A percentile compares a stretch with the other conserved stretches of the same genome.
Evolutionary conservation across 64 coral and sea anemone species (phyloP).

Genomic region (Acropora yongei): DNA sequence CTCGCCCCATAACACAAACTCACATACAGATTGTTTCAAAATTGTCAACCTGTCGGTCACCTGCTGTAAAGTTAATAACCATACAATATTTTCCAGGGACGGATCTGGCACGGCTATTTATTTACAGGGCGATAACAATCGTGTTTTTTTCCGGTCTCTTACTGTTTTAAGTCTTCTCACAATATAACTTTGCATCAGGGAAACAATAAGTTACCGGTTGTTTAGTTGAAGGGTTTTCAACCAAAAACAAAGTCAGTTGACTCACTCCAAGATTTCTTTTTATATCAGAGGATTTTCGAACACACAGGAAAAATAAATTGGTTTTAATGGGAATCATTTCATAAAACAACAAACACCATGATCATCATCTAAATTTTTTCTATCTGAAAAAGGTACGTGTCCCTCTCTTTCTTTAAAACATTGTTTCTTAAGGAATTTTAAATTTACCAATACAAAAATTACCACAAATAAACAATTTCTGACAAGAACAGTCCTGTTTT

Average conservation of each 20-base stretch:
- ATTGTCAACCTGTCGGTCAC: conserved; percentile 8
- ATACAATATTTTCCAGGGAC: not conserved
- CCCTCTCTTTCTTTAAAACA: too few relatives aligned
- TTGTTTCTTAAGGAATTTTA: not conserved
- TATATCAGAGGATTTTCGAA: not conserved
- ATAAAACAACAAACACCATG: too few relatives aligned
- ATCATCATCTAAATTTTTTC: too few relatives aligned
- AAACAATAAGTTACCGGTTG: conserved; percentile 1
- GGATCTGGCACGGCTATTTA: not conserved
- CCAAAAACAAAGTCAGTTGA: not conserved
- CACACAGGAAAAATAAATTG: too few relatives aligned
- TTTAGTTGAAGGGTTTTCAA: not conserved
- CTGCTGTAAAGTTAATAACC: conserved; percentile 20
- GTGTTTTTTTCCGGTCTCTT: not conserved
- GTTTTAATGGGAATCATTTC: too few relatives aligned
- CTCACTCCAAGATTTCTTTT: not conserved
- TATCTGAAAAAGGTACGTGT: too few relatives aligned
- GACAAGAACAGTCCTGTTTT: too few relatives aligned
- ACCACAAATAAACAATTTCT: not conserved
- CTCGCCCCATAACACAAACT: not conserved
- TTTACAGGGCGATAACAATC: conserved; percentile 2
- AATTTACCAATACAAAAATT: not conserved
- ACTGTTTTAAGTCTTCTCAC: not conserved
- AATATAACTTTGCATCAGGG: not conserved
- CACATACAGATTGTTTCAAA: conserved; percentile 40